Evolutionary conservation across 30 jellyfish, hydroid and myxozoan genomes (phyloP), one percentile per base, ranked within the genome.

Genomic region (Morbakka virulenta): DNA sequence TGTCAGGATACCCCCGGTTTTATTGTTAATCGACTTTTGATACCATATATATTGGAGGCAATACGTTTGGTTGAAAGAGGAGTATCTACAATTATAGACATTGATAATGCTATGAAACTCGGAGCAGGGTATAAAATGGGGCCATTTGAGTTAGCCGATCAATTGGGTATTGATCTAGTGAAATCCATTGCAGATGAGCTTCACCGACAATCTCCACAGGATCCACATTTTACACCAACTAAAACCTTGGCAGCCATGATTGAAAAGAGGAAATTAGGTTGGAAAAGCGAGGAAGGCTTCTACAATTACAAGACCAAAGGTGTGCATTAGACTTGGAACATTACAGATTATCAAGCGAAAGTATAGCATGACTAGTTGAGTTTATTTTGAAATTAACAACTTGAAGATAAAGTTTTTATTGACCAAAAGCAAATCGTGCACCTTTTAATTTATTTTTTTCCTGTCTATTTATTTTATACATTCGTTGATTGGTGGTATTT

Each of bases 111-210:
- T 13, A 89, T 89, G 97, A 83, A 84, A 50, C 78, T 81, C 33
- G 97, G 97, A 31, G 97, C 97, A 32, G 97, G 97, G 4, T 69
- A 73, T 74, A 93, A 85, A 28, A 84, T 72, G 70, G 97, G 97
- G 2, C 97, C 97, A 4, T 89, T 89, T 76, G 94, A 81, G 72
- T 23, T 81, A 13, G 85, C 88, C 51, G 97, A 89, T 82, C 77
- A 73, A 32, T 76, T 89, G 61, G 97, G 97, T 67, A 67, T 89
- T 23, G 97, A 89, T 51, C 73, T 69, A 24, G 71, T 81, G 64
- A 89, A 82, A 82, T 52, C 85, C 14, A 64, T 89, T 30, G 63
- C 83, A 3, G 97, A 89, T 81, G 97, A 91, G 64, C 88, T 93
- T 64, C 81, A 74, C 34, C 25, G 48, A 11, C 86, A 81, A 33